A percentile compares a stretch with the other conserved stretches of the same genome.
Conservation (phyloP, 2,113 vertebrate genomes). For the Aegithalos caudatus region DNA sequence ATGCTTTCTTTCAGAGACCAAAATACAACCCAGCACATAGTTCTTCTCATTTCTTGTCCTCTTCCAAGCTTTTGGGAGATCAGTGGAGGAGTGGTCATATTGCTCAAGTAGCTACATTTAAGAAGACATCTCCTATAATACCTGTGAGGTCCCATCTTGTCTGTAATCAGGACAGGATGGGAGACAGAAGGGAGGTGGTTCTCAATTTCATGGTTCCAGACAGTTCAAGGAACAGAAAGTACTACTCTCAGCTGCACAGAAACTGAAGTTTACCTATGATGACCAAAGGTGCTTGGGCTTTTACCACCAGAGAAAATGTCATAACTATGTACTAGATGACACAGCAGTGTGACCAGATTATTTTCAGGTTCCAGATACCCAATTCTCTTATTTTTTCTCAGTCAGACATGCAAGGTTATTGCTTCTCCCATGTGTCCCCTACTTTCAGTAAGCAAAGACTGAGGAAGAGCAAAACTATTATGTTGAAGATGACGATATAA, state of each 20-base stretch:
- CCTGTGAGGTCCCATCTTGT: not conserved
- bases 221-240: not conserved
- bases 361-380: not conserved
- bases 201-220: not conserved
- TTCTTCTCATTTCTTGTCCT: not conserved
- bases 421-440: not conserved
- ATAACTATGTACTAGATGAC: accelerated
- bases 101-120: not conserved
- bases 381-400: not conserved
- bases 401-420: not conserved
- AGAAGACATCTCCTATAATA: not conserved
- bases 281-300: not conserved
- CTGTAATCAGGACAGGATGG: not conserved
- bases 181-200: not conserved
- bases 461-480: not conserved
- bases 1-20: not conserved
- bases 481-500: not conserved
- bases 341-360: not conserved
- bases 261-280: not conserved
- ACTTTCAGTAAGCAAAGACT: not conserved
- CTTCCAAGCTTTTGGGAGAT: not conserved
- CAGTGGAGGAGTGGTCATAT: not conserved
- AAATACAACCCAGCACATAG: not conserved
- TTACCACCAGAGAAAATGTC: not conserved
- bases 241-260: not conserved